Evolutionary conservation across 2,113 vertebrate species (phyloP).

Genomic region (Propithecus coquereli): DNA sequence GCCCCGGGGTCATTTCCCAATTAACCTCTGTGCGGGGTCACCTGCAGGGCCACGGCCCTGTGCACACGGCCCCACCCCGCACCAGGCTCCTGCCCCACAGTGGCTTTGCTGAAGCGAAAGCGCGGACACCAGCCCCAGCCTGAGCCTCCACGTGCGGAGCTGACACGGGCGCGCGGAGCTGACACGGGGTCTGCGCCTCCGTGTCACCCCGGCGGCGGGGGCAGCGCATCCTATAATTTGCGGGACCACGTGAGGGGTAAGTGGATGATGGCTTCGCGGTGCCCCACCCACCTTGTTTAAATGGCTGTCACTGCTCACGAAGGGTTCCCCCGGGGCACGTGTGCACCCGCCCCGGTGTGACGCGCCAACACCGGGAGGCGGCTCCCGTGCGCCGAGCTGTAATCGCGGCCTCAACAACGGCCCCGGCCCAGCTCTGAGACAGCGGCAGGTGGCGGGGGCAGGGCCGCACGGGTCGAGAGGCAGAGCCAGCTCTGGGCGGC

Average conservation of each 20-base stretch:
- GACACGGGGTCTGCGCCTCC: background rate
- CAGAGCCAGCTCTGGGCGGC: accelerated
- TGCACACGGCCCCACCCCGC: background rate
- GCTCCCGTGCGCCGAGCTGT: accelerated
- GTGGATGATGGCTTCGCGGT: too few relatives aligned
- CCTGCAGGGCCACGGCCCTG: background rate
- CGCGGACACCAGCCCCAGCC: accelerated
- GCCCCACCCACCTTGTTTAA: background rate
- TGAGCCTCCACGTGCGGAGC: background rate
- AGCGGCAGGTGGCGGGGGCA: background rate
- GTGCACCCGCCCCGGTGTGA: accelerated
- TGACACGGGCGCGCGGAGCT: too few relatives aligned
- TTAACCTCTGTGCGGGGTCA: background rate
- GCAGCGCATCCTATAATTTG: background rate
- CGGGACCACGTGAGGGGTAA: background rate
- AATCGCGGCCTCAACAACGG: background rate
- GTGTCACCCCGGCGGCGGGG: accelerated
- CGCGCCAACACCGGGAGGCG: background rate
- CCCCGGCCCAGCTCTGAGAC: background rate
- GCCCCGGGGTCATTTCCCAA: background rate
- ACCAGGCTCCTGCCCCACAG: background rate
- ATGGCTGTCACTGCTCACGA: background rate
- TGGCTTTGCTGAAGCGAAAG: background rate
- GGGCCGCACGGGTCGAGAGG: accelerated
- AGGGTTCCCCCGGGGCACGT: background rate